Evolutionary conservation across 2,888 invertebrate species (phyloP).

Genomic region (Aphrophora alni): DNA sequence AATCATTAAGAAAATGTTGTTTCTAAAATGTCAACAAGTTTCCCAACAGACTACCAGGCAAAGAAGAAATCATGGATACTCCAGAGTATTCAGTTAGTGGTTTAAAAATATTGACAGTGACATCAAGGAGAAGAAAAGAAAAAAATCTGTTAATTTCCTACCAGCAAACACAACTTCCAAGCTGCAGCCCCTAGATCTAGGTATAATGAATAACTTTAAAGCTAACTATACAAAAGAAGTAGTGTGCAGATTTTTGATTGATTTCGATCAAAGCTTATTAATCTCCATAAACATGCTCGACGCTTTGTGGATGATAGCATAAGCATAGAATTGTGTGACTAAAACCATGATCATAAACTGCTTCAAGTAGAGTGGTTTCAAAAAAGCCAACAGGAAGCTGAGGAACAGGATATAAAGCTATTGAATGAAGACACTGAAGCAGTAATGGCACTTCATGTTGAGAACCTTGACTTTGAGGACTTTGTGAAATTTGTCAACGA

Average conservation of each 20-base stretch:
- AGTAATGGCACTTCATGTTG: too few relatives aligned
- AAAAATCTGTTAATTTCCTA: constrained; percentile 21
- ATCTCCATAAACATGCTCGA: not conserved
- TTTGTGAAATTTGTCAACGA: not conserved
- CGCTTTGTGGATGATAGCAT: not conserved
- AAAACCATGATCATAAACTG: not conserved
- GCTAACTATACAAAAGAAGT: constrained; percentile 36
- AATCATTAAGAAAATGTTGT: too few relatives aligned
- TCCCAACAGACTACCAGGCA: too few relatives aligned
- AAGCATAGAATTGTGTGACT: constrained; percentile 12
- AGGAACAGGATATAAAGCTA: not conserved
- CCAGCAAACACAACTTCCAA: constrained; percentile 30
- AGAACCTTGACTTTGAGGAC: not conserved
- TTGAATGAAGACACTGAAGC: too few relatives aligned
- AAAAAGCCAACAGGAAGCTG: not conserved
- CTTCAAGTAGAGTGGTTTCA: too few relatives aligned
- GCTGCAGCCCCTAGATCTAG: constrained; percentile 40
- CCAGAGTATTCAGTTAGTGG: too few relatives aligned
- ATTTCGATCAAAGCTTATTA: not conserved
- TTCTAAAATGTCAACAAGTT: too few relatives aligned
- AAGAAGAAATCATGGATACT: too few relatives aligned
- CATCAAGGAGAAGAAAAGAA: too few relatives aligned
- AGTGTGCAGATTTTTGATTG: not conserved
- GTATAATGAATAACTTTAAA: constrained; percentile 42
- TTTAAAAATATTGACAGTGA: too few relatives aligned